Base-by-base conservation (phyloP, 2,888 invertebrate genomes). In the Chorisops tibialis region DNA sequence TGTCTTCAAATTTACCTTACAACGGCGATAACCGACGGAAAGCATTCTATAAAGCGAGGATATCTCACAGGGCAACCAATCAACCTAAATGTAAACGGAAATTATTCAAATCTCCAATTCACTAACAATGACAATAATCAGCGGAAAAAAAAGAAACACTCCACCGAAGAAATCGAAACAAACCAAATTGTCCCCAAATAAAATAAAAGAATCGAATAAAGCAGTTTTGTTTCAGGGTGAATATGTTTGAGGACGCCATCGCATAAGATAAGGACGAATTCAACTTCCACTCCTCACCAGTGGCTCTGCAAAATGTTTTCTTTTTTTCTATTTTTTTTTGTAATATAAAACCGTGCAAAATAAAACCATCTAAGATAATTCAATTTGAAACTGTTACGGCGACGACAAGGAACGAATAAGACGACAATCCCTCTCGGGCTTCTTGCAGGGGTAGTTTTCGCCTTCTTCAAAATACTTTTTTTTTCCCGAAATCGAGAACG, bases 361-460 rank as follows among this genome's bases (percentile, higher is more conserved):
- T 61, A 63, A 63, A 63, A 61, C 48, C 63, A 63, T 47, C 21
- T 37, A 59, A 12, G 47, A 64, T 64, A 64, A 64, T 64, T 64
- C 64, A 64, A 64, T 64, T 64, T 63, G 63, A 61, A 61, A 63
- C 56, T 61, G 64, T 64, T 64, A 64, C 64, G 61, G 61, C 24
- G 56, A 16, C 50, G 22, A 18, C 24, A 18, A 37, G 22, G 7
- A 39, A 22, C 56, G 45, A 18, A 54, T 16, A 59, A 63, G 60
- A 51, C 54, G 38, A 60, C 48, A 48, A 45, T 49, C 48, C 50
- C 51, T 48, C 50, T 45, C 48, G 47, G 62, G 54, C 45, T 63
- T 52, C 59, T 47, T 52, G 6, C 37, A 14, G 39, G n/a, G 48
- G 22, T 52, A 59, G 59, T 63, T 63, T 38, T 59, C 59, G 59